Percentiles rank a stretch among this genome's conserved stretches.
Conservation (phyloP, 2,113 vertebrate genomes). For the human (Homo sapiens) region GRCh38 chr9:104983501-104984000, state of each 20-base stretch:
- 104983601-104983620: not conserved
- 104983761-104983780: not conserved
- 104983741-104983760: not conserved
- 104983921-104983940: not conserved
- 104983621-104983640: not conserved
- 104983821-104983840: not conserved
- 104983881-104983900: not conserved
- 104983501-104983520: not conserved
- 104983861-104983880: conserved; percentile 22
- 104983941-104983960: not conserved
- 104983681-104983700: not conserved
- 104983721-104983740: not conserved
- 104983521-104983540: not conserved
- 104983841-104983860: not conserved
- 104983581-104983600: not conserved
- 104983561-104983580: not conserved
- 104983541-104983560: not conserved
- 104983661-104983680: not conserved
- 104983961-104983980: not conserved
- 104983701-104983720: not conserved
- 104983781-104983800: conserved; percentile 22
- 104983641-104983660: not conserved
- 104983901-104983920: not conserved
- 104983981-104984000: not conserved
- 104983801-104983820: not conserved